phyloP scores from a whole-genome alignment of 2,797 vertebrate genomes.

The Ctenosaura bakeri region DNA sequence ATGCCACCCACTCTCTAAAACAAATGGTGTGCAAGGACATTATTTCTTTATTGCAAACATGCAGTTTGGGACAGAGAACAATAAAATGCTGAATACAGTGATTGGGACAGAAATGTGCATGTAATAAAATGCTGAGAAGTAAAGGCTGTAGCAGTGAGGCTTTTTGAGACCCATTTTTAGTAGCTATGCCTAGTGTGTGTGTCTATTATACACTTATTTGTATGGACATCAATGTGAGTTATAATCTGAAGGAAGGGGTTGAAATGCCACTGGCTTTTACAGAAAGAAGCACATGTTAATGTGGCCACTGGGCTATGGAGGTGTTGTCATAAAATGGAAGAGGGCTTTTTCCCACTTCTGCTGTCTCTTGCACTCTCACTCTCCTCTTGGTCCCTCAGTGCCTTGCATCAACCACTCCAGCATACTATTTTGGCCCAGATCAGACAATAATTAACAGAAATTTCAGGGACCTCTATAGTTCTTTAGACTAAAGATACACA shows the following conservation, averaged over 20 bases:
- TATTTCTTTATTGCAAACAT: constrained; percentile 29
- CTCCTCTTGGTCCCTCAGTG: not conserved
- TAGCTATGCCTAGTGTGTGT: not conserved
- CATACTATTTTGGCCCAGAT: not conserved
- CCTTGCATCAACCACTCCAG: not conserved
- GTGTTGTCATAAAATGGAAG: too few species aligned
- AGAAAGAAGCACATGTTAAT: not conserved
- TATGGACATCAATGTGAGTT: not conserved
- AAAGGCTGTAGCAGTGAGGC: not conserved
- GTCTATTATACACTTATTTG: not conserved
- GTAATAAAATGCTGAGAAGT: not conserved
- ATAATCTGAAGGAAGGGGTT: not conserved
- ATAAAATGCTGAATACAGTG: not conserved
- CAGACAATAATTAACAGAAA: not conserved
- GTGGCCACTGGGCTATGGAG: not conserved
- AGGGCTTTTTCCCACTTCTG: not conserved
- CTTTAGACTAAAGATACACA: not conserved
- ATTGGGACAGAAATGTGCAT: not conserved
- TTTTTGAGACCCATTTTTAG: not conserved
- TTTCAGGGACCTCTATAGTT: too few species aligned
- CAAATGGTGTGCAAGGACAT: not conserved
- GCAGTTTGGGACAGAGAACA: not conserved
- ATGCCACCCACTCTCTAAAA: constrained; percentile 20
- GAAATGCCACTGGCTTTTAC: not conserved
- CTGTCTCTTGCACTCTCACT: not conserved